A percentile compares a stretch with the other conserved stretches of the same genome.
Evolutionary conservation across 2,888 invertebrate genomes (phyloP).

Genomic region (Cantharis lateralis): DNA sequence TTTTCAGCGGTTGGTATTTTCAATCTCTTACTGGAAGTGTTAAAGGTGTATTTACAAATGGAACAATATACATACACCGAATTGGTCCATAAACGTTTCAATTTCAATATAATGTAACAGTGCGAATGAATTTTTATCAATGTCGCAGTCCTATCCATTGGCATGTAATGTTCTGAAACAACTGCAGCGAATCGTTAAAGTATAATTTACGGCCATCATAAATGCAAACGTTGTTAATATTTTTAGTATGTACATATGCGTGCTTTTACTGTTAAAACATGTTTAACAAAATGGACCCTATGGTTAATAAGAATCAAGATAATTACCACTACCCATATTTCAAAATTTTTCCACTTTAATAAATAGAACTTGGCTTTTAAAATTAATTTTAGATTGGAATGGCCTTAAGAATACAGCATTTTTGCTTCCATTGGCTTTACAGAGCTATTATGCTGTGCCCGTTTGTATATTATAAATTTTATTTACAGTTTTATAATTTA

Average conservation of each 20-base stretch:
- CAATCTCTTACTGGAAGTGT: neutral
- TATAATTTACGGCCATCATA: conserved; percentile 55
- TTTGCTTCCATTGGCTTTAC: neutral
- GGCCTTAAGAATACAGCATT: neutral
- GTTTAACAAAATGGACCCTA: conserved; percentile 25
- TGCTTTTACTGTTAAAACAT: conserved; percentile 35
- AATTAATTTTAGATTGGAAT: neutral
- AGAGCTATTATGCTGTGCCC: neutral
- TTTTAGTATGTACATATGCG: conserved; percentile 47
- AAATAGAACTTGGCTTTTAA: neutral
- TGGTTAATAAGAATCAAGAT: neutral
- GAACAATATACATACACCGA: conserved; percentile 23
- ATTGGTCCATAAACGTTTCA: conserved; percentile 44
- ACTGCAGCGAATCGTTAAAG: conserved; percentile 57
- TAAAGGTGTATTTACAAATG: neutral
- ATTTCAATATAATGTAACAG: conserved; percentile 36
- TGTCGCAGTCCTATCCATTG: conserved; percentile 41
- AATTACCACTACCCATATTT: neutral
- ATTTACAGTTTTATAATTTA: neutral
- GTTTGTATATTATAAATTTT: neutral
- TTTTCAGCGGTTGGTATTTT: neutral
- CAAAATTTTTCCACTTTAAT: neutral
- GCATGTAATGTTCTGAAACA: conserved; percentile 54
- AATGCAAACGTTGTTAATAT: conserved; percentile 57
- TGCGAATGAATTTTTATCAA: conserved; percentile 49